Evolutionary conservation across 2,888 invertebrate species (phyloP).

Genomic region (Cosmia pyralina): DNA sequence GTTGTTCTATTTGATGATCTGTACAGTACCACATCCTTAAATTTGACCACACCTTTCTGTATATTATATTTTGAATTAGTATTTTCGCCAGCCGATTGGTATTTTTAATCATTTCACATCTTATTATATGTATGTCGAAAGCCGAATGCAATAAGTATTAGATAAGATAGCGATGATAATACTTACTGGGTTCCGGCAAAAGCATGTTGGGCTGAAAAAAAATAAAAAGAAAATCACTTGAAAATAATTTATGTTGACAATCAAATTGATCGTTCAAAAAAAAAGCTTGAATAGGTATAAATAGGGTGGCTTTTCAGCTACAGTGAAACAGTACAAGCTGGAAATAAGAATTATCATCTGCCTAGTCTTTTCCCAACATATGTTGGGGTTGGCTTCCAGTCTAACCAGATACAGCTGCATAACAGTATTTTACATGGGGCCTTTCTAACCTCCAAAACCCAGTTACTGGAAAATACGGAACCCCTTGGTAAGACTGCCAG

Average conservation of each 20-base stretch:
- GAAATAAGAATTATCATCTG: neutral
- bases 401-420: neutral
- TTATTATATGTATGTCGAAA: too few relatives aligned
- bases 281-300: neutral
- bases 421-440: neutral
- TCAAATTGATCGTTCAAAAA: too few relatives aligned
- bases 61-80: too few relatives aligned
- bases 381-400: neutral
- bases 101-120: neutral
- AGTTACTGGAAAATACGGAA: neutral
- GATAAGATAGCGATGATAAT: neutral
- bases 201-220: conserved; percentile 5
- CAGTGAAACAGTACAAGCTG: neutral
- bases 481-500: neutral
- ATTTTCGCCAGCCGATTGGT: too few relatives aligned
- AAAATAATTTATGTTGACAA: neutral
- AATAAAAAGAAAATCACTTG: neutral
- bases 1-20: too few relatives aligned
- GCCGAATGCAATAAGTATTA: neutral
- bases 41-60: too few relatives aligned
- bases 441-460: too few relatives aligned
- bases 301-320: neutral
- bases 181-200: conserved; percentile 2
- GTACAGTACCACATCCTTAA: neutral
- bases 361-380: neutral